Percentiles rank a stretch among this genome's conserved stretches.
These are phyloP conservation scores for Platycercus adscitus DNA, from an alignment of 2,113 vertebrate species.

Conservation along the genomic window DNA sequence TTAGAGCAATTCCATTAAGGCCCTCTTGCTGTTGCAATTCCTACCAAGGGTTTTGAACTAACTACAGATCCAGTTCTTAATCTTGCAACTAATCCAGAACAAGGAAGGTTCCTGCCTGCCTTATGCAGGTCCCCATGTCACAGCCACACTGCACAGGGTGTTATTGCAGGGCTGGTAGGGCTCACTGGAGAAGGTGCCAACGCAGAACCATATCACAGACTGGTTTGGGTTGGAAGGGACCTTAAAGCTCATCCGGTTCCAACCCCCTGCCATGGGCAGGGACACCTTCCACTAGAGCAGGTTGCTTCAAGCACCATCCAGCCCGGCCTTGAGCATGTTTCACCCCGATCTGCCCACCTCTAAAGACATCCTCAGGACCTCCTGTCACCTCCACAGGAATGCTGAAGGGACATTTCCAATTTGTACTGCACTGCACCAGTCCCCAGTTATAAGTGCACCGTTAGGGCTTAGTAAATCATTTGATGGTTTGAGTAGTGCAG, in stretches of 20 bases:
- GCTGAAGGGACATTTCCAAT: not conserved
- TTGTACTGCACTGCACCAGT: not conserved
- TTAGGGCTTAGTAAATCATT: not conserved
- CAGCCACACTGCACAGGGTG: accelerated
- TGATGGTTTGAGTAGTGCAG: not conserved
- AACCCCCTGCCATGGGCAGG: not conserved
- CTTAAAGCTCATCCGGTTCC: not conserved
- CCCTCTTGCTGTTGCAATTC: not conserved
- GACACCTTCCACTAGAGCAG: not conserved
- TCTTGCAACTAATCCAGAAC: not conserved
- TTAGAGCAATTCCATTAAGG: not conserved
- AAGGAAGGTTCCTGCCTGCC: not conserved
- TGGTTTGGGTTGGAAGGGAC: not conserved
- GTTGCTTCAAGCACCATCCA: not conserved
- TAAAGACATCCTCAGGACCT: not conserved
- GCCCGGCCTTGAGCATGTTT: not conserved
- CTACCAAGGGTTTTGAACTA: not conserved
- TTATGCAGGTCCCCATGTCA: not conserved
- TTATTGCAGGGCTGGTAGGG: not conserved
- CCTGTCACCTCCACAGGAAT: not conserved
- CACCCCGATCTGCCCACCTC: not conserved
- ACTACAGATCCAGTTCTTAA: not conserved
- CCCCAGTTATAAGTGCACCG: not conserved
- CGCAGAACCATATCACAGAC: not conserved
- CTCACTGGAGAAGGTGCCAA: not conserved